Percentiles rank a stretch among this genome's conserved stretches.
These are phyloP conservation scores for Ceyx cyanopectus DNA, from an alignment of 2,113 vertebrate species.

Conservation along the genomic window DNA sequence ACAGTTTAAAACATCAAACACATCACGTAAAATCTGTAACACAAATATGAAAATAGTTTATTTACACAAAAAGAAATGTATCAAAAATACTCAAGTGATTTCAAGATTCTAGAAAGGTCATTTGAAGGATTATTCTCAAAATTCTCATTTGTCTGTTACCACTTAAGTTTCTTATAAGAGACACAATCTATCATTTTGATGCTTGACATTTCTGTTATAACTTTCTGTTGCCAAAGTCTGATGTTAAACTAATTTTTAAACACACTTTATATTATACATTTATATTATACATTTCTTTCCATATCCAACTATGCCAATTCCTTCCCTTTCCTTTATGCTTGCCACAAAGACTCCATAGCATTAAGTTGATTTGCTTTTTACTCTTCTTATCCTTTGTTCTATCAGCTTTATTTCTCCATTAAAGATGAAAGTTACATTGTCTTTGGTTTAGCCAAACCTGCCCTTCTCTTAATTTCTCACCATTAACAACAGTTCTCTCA, in stretches of 20 bases:
- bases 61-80: neutral
- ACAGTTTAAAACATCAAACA: neutral
- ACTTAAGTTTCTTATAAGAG: constrained; percentile 37
- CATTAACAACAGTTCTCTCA: neutral
- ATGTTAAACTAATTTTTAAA: neutral
- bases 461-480: neutral
- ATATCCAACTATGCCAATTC: too few species aligned
- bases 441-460: neutral
- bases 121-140: constrained; percentile 22
- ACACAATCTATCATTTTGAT: constrained; percentile 19
- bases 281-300: too few species aligned
- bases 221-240: constrained; percentile 25
- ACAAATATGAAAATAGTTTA: neutral
- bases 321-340: neutral
- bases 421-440: neutral
- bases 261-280: too few species aligned
- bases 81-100: neutral
- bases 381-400: neutral
- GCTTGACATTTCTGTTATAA: neutral
- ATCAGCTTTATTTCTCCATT: neutral
- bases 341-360: neutral
- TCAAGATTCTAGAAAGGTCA: constrained; percentile 48
- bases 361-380: neutral
- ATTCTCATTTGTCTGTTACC: constrained; percentile 17
- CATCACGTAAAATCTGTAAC: neutral